A percentile compares a stretch with the other conserved stretches of the same genome.
Conservation (phyloP, 2,113 vertebrate species). For the Siniperca knerii region DNA sequence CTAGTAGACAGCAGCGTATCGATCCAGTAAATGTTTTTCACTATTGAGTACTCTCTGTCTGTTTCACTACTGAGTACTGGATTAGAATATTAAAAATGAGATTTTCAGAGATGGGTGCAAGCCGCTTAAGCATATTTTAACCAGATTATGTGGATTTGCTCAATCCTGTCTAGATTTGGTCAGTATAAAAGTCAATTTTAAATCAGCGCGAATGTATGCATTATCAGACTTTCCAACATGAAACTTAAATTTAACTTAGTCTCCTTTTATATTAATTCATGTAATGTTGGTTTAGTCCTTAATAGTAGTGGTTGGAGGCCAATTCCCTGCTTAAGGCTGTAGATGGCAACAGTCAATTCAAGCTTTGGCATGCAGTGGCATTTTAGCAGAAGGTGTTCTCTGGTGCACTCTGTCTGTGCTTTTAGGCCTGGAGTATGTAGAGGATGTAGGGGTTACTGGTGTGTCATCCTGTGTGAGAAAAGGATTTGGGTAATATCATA, state of each 20-base stretch:
- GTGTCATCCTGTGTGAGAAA: background rate
- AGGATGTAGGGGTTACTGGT: conserved; percentile 4
- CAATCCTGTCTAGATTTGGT: conserved; percentile 36
- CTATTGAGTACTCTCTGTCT: background rate
- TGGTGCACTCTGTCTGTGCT: conserved; percentile 64
- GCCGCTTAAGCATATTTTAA: conserved; percentile 52
- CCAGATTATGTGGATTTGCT: conserved; percentile 48
- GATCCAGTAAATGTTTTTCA: conserved; percentile 48
- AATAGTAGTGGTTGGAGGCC: background rate
- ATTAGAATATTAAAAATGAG: conserved; percentile 50
- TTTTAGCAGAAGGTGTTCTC: conserved; percentile 23
- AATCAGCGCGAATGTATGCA: background rate
- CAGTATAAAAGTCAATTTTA: background rate
- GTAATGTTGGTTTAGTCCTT: background rate
- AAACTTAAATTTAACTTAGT: background rate
- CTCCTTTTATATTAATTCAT: background rate
- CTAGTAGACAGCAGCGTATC: conserved; percentile 32
- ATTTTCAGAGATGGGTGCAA: conserved; percentile 41
- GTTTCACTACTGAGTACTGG: conserved; percentile 25
- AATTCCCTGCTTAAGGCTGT: conserved; percentile 46
- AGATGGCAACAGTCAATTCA: conserved; percentile 51
- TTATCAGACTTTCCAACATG: background rate
- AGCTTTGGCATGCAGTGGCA: conserved; percentile 27
- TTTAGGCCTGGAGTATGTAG: background rate
- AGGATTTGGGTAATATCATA: background rate